Percentiles rank a stretch among this genome's conserved stretches.
phyloP scores from a whole-genome alignment of 2,888 invertebrate species.

The Allacma fusca region DNA sequence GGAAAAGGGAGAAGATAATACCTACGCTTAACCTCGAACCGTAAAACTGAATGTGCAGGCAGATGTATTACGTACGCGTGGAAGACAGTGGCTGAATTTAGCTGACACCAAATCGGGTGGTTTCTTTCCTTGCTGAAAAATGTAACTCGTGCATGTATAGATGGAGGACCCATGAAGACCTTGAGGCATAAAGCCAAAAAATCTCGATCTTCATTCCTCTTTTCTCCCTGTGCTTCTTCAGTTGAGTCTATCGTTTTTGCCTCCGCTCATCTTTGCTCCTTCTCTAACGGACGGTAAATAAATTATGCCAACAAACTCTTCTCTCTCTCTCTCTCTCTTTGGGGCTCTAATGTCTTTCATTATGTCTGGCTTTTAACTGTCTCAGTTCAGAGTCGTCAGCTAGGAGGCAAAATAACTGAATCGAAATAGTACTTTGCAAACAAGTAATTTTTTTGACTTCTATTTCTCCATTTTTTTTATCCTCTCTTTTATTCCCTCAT shows the following conservation, averaged over 20 bases:
- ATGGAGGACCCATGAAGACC: conserved; percentile 43
- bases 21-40: conserved; percentile 40
- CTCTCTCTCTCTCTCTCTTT: neutral
- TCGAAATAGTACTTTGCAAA: too few species aligned
- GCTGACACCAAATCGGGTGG: conserved; percentile 45
- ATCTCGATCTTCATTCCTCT: conserved; percentile 40
- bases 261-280: neutral
- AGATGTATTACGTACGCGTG: conserved; percentile 41
- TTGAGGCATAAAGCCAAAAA: conserved; percentile 49
- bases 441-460: too few species aligned
- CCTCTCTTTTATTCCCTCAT: neutral
- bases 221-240: conserved; percentile 6
- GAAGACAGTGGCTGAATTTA: conserved; percentile 41
- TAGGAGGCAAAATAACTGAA: neutral
- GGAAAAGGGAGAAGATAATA: conserved; percentile 10
- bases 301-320: conserved; percentile 43
- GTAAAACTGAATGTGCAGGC: conserved; percentile 23
- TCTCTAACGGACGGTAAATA: conserved; percentile 38
- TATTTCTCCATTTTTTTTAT: neutral
- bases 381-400: neutral
- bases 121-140: conserved; percentile 43
- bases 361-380: conserved; percentile 22
- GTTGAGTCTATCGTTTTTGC: neutral
- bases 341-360: conserved; percentile 24
- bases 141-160: conserved; percentile 42